Percentiles rank a stretch among this genome's conserved stretches.
Evolutionary conservation across 2,113 vertebrate species (phyloP).

Genomic region (Calidris pugnax): DNA sequence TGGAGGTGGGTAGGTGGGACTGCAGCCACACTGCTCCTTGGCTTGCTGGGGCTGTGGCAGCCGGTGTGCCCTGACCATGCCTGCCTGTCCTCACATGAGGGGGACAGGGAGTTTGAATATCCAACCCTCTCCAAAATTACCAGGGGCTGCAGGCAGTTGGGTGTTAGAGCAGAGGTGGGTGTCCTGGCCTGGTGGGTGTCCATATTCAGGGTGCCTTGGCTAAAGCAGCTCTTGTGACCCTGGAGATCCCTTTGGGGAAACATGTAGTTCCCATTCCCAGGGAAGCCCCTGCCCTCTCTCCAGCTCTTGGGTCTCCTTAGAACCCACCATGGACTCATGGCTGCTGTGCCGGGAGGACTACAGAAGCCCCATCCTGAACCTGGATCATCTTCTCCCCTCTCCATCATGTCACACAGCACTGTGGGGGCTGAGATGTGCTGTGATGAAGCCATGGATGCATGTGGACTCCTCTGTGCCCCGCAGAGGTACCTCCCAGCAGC

Average conservation of each 20-base stretch:
- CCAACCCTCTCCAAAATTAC: neutral
- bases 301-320: neutral
- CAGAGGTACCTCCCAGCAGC: neutral
- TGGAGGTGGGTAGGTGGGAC: neutral
- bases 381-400: accelerated
- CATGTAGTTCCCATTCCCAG: accelerated
- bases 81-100: neutral
- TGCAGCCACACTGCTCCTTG: neutral
- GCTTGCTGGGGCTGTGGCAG: neutral
- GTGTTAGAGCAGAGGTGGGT: neutral
- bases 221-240: neutral
- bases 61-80: accelerated
- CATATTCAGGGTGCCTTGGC: neutral
- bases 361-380: neutral
- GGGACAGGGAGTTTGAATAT: neutral
- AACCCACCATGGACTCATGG: neutral
- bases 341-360: neutral
- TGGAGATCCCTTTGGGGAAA: neutral
- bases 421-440: neutral
- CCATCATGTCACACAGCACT: neutral
- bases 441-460: accelerated
- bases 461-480: accelerated
- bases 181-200: neutral
- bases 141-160: no score
- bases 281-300: neutral